Conservation (phyloP, 2,888 invertebrate genomes). For the Abrostola triplasia region DNA sequence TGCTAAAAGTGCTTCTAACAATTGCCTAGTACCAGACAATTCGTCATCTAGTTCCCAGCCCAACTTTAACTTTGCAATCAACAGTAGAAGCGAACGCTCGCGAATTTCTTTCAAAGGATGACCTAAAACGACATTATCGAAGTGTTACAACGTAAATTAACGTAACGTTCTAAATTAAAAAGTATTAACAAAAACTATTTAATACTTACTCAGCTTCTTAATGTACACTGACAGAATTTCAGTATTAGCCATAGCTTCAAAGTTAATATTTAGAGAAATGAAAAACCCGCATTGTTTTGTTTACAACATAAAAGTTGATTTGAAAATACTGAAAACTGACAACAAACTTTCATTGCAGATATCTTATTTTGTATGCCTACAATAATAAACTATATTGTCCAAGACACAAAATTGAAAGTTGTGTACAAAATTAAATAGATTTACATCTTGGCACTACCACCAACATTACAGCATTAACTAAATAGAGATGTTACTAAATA, state of each 20-base stretch:
- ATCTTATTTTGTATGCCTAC: not conserved
- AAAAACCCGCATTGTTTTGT: slow-evolving; percentile 46
- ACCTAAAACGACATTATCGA: slow-evolving; percentile 68
- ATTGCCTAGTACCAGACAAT: slow-evolving; percentile 87
- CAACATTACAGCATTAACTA: not conserved
- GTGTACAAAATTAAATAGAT: not conserved
- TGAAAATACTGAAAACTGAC: slow-evolving; percentile 23
- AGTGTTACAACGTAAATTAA: not conserved
- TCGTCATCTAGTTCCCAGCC: slow-evolving; percentile 90
- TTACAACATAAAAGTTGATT: slow-evolving; percentile 44
- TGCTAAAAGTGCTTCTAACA: slow-evolving; percentile 88
- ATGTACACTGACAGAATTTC: slow-evolving; percentile 66
- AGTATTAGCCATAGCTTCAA: slow-evolving; percentile 51
- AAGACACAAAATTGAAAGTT: not conserved
- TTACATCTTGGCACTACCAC: not conserved
- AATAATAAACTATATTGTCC: not conserved
- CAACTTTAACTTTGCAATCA: slow-evolving; percentile 89
- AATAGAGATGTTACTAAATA: too few relatives aligned
- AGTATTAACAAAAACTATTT: not conserved
- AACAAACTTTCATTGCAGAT: slow-evolving; percentile 7
- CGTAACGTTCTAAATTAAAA: not conserved
- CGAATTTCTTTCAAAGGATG: slow-evolving; percentile 89
- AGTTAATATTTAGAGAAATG: not conserved
- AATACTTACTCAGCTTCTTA: slow-evolving; percentile 73
- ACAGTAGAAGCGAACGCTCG: slow-evolving; percentile 84